phyloP scores from a whole-genome alignment of 2,797 vertebrate species.

The Lophotriccus pileatus region DNA sequence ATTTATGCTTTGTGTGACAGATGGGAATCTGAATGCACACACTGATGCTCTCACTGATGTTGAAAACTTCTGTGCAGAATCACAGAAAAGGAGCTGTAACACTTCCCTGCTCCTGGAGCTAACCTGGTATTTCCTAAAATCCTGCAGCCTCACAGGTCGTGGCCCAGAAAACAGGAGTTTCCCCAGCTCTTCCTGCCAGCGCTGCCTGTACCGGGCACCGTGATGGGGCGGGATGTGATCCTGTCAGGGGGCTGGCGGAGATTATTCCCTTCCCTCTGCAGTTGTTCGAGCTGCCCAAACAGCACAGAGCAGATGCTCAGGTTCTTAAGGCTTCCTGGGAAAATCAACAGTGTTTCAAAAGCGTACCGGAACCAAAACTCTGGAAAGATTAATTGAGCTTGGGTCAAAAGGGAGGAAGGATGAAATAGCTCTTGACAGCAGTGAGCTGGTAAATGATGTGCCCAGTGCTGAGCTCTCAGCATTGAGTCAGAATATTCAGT shows the following conservation, averaged over 20 bases:
- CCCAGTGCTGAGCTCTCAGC: neutral
- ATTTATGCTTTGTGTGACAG: neutral
- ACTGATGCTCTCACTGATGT: neutral
- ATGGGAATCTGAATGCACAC: neutral
- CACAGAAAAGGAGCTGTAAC: neutral
- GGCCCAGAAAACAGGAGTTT: constrained; percentile 11
- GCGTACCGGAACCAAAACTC: neutral
- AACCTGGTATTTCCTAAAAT: neutral
- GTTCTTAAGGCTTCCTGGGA: neutral
- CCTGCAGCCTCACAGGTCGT: neutral
- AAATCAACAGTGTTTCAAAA: neutral
- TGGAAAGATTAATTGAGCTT: neutral
- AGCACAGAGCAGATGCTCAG: neutral
- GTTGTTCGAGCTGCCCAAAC: neutral
- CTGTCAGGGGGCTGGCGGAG: neutral
- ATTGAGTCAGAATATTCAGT: neutral
- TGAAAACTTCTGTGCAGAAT: neutral
- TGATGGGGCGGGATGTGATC: neutral
- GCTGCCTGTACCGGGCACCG: neutral
- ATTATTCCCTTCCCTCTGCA: neutral
- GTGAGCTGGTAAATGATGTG: neutral
- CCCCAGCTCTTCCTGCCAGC: neutral
- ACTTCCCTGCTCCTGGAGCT: neutral
- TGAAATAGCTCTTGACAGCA: neutral
- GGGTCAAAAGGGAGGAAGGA: neutral